phyloP scores from a whole-genome alignment of 2,113 vertebrate genomes.

The Ellobius talpinus region DNA sequence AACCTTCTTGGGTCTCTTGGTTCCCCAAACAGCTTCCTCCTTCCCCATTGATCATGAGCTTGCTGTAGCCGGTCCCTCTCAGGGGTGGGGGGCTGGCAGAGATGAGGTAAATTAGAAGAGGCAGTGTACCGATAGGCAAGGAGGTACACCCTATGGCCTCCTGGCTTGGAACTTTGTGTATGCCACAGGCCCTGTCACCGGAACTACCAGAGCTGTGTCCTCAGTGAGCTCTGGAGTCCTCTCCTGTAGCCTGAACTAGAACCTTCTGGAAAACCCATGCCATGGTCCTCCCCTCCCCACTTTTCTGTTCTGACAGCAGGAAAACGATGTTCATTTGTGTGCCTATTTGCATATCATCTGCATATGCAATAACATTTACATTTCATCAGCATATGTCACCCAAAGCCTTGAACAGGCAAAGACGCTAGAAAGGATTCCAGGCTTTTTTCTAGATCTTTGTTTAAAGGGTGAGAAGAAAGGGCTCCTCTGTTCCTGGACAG shows the following conservation, averaged over 20 bases:
- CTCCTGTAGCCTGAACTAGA: background rate
- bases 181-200: background rate
- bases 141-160: background rate
- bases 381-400: background rate
- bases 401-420: background rate
- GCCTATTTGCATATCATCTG: slow-evolving; percentile 4
- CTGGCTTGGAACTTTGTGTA: background rate
- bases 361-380: background rate
- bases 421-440: background rate
- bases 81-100: background rate
- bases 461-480: background rate
- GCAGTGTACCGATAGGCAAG: background rate
- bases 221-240: background rate
- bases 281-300: background rate
- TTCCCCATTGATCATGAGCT: background rate
- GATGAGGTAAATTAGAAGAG: background rate
- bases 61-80: background rate
- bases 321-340: slow-evolving; percentile 11
- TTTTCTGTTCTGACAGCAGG: background rate
- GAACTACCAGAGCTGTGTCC: background rate
- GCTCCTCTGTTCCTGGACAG: background rate
- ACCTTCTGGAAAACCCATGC: background rate
- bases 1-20: slow-evolving; percentile 9
- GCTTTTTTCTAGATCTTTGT: background rate
- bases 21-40: slow-evolving; percentile 64